Percentiles rank a stretch among this genome's conserved stretches.
Conservation (phyloP, 2,888 invertebrate species). For the Andrena fulva region DNA sequence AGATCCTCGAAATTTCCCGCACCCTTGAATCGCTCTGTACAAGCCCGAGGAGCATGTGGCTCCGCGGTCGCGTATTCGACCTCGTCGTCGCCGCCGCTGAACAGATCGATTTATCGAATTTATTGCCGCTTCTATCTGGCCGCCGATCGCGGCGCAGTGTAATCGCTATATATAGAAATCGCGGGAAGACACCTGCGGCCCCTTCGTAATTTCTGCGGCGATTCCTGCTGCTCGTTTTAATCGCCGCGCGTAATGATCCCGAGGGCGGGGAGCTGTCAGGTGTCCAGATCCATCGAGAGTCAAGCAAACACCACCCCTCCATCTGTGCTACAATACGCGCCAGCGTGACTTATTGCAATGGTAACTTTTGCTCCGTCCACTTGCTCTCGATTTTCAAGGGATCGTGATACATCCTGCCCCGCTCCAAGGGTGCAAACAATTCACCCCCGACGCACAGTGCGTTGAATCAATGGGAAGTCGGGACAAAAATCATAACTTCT, state of each 20-base stretch:
- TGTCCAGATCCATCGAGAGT: conserved; percentile 20
- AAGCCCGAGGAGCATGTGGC: background rate
- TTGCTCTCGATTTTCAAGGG: too few relatives aligned
- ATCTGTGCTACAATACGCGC: background rate
- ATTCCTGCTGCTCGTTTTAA: conserved; percentile 23
- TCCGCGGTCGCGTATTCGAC: conserved; percentile 44
- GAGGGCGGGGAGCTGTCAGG: conserved; percentile 17
- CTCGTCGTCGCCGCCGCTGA: conserved; percentile 53
- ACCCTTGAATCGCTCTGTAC: too few relatives aligned
- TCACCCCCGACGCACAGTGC: background rate
- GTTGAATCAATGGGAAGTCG: too few relatives aligned
- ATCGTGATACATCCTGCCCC: too few relatives aligned
- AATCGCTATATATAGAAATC: conserved; percentile 75
- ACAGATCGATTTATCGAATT: conserved; percentile 74
- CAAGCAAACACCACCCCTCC: conserved; percentile 1
- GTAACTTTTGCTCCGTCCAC: too few relatives aligned
- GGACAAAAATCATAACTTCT: too few relatives aligned
- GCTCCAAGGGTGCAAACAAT: background rate
- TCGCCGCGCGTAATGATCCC: conserved; percentile 34
- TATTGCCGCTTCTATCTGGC: conserved; percentile 62
- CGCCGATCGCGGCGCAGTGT: conserved; percentile 53
- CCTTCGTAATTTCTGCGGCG: conserved; percentile 29
- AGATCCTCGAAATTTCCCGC: too few relatives aligned
- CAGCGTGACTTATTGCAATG: background rate
- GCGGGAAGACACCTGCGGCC: conserved; percentile 61